phyloP scores from a whole-genome alignment of 1,140 invertebrate species.

The Aphaenogaster floridana region DNA sequence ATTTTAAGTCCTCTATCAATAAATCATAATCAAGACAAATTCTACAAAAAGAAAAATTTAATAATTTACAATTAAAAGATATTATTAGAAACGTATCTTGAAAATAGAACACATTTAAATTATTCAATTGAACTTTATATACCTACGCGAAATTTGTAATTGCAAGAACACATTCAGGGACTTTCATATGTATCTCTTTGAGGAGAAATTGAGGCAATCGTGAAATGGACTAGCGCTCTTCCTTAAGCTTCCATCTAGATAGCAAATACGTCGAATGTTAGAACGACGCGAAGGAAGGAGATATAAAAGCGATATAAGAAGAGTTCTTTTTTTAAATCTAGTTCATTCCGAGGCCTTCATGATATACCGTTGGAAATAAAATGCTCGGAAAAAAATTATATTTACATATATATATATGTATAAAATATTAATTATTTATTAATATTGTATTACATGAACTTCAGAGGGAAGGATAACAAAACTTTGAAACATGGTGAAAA shows the following conservation, averaged over 20 bases:
- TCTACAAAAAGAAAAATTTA: background rate
- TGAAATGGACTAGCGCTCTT: background rate
- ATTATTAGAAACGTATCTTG: background rate
- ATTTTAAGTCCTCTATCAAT: background rate
- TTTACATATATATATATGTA: background rate
- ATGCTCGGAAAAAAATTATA: background rate
- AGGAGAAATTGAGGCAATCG: slow-evolving; percentile 16
- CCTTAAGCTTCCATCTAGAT: background rate
- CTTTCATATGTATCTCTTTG: background rate
- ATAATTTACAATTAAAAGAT: background rate
- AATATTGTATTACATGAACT: background rate
- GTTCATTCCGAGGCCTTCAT: background rate
- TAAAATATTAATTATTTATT: background rate
- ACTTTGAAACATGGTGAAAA: background rate
- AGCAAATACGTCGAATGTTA: slow-evolving; percentile 8
- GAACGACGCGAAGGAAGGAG: background rate
- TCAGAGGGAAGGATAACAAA: background rate
- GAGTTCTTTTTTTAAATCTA: background rate
- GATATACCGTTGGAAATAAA: background rate
- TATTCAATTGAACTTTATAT: background rate
- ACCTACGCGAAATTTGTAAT: background rate
- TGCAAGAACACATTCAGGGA: background rate
- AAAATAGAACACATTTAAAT: background rate
- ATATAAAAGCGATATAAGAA: background rate
- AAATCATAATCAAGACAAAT: background rate